Evolutionary conservation across 2,113 vertebrate genomes (phyloP).

Genomic region (Phalacrocorax aristotelis): DNA sequence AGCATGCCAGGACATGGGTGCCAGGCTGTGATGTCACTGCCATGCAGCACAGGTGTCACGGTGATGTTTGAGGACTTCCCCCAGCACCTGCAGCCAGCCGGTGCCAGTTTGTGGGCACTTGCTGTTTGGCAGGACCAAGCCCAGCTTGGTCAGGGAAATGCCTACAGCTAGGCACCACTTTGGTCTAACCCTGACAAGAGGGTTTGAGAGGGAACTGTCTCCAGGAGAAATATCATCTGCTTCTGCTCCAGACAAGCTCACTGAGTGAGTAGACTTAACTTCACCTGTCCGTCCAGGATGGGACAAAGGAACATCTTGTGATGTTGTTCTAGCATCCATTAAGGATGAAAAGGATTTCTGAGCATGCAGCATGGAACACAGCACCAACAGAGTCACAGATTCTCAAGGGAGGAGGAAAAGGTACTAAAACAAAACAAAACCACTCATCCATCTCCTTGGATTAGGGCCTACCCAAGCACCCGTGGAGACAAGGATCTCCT

Average conservation of each 20-base stretch:
- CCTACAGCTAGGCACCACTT: background rate
- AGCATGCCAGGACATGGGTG: background rate
- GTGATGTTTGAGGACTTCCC: background rate
- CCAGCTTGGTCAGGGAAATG: background rate
- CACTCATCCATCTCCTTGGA: background rate
- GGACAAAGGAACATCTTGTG: background rate
- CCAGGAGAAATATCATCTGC: background rate
- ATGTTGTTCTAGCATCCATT: background rate
- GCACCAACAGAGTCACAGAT: background rate
- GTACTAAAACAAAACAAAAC: no score
- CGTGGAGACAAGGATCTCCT: background rate
- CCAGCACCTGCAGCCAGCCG: accelerated
- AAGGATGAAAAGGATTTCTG: background rate
- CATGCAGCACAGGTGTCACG: accelerated
- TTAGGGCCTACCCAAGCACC: background rate
- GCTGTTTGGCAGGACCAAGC: background rate
- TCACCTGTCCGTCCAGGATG: background rate
- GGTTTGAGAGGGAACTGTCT: background rate
- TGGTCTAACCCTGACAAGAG: background rate
- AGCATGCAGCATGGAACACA: background rate
- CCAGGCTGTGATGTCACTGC: background rate
- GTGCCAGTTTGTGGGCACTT: background rate
- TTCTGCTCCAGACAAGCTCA: background rate
- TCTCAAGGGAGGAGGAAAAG: background rate
- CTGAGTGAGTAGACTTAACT: background rate